A percentile compares a stretch with the other conserved stretches of the same genome.
Conservation (phyloP, 2,797 vertebrate species). For the Rallus crepitans region DNA sequence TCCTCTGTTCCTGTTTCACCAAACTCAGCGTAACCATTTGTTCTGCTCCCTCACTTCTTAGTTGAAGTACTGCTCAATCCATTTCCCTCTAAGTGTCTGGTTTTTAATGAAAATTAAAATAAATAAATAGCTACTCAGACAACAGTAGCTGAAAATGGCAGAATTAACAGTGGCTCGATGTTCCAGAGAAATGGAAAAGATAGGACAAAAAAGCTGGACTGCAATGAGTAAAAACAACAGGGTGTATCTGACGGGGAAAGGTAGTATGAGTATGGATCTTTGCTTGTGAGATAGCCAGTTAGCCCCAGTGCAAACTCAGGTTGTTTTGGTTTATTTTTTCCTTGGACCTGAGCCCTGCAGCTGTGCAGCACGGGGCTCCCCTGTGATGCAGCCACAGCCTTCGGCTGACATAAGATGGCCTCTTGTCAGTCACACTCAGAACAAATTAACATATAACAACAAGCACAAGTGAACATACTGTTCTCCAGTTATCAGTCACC, state of each 20-base stretch:
- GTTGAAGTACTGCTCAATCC: not conserved
- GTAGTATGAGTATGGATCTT: rapidly evolving
- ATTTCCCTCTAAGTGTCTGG: not conserved
- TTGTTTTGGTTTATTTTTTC: not conserved
- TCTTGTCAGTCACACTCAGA: not conserved
- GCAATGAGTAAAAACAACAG: not conserved
- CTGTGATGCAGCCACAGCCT: not conserved
- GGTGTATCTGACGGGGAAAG: not conserved
- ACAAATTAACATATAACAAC: not conserved
- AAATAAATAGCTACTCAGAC: not conserved
- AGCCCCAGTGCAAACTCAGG: not conserved
- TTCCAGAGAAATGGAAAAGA: not conserved
- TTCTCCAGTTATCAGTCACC: not conserved
- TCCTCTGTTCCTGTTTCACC: not conserved
- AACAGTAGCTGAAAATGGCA: not conserved
- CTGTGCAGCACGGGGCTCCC: not conserved
- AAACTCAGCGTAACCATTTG: not conserved
- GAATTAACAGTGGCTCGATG: not conserved
- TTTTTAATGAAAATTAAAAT: not conserved
- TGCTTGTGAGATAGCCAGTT: not conserved
- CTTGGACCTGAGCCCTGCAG: not conserved
- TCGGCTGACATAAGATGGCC: not conserved
- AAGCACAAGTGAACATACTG: not conserved
- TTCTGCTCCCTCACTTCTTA: not conserved
- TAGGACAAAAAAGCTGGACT: not conserved